Evolutionary conservation across 2,113 vertebrate species (phyloP).

Genomic region (Arenaria interpres): DNA sequence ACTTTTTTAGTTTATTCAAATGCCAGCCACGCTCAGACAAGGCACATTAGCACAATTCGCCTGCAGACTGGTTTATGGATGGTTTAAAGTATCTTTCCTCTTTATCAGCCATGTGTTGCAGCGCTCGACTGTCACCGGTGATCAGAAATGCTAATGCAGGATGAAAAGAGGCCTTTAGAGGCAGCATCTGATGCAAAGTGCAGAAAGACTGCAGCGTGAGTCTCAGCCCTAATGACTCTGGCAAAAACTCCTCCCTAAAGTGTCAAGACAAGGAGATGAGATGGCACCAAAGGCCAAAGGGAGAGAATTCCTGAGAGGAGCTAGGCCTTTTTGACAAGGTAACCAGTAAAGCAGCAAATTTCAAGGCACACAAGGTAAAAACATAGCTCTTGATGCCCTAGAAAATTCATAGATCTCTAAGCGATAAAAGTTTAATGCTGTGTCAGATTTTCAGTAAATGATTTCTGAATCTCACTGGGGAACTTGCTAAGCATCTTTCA

Average conservation of each 20-base stretch:
- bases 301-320: background rate
- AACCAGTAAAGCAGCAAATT: background rate
- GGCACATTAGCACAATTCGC: background rate
- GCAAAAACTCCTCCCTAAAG: background rate
- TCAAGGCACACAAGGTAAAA: background rate
- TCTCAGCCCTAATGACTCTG: background rate
- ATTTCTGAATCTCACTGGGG: background rate
- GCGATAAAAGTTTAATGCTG: background rate
- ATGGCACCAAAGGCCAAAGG: background rate
- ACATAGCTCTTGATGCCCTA: background rate
- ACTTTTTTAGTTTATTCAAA: background rate
- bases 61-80: background rate
- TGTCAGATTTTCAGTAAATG: background rate
- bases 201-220: background rate
- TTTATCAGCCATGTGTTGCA: background rate
- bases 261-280: background rate
- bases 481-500: background rate
- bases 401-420: background rate
- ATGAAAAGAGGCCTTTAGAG: background rate
- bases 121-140: accelerated
- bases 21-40: background rate
- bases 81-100: background rate
- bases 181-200: background rate
- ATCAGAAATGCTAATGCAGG: background rate
- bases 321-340: background rate